Evolutionary conservation across 2,797 vertebrate species (phyloP).

Genomic region (Microchirus variegatus): DNA sequence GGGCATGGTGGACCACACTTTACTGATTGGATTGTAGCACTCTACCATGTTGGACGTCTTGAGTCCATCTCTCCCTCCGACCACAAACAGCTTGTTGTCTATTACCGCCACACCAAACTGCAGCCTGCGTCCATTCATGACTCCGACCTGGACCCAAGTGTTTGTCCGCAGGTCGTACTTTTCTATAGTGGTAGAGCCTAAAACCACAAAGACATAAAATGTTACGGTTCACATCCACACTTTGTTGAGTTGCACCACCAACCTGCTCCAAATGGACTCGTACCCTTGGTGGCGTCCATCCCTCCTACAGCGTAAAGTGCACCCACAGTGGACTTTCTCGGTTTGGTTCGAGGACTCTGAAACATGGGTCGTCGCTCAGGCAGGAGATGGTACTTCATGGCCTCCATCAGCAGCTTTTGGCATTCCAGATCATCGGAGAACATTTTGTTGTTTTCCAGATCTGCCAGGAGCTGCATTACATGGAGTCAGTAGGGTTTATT

Average conservation of each 20-base stretch:
- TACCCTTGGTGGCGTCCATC: slow-evolving; percentile 96
- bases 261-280: background rate
- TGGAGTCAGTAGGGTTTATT: slow-evolving; percentile 6
- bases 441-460: slow-evolving; percentile 97
- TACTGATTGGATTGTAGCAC: slow-evolving; percentile 92
- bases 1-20: slow-evolving; percentile 96
- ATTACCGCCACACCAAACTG: slow-evolving; percentile 98
- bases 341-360: slow-evolving; percentile 96
- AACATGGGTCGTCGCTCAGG: slow-evolving; percentile 95
- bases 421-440: slow-evolving; percentile 95
- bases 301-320: slow-evolving; percentile 96
- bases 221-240: background rate
- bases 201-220: slow-evolving; percentile 7
- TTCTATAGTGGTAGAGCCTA: slow-evolving; percentile 95
- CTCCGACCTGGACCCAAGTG: slow-evolving; percentile 91
- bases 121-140: slow-evolving; percentile 92
- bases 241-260: background rate
- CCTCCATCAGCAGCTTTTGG: slow-evolving; percentile 97
- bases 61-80: slow-evolving; percentile 94
- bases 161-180: slow-evolving; percentile 96
- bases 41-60: slow-evolving; percentile 98
- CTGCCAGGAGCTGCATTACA: slow-evolving; percentile 88
- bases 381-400: slow-evolving; percentile 98
- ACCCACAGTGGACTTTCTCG: slow-evolving; percentile 96
- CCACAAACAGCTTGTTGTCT: slow-evolving; percentile 94